A percentile compares a stretch with the other conserved stretches of the same genome.
phyloP scores from a whole-genome alignment of 2,113 vertebrate species.

The Periophthalmodon schlosseri region DNA sequence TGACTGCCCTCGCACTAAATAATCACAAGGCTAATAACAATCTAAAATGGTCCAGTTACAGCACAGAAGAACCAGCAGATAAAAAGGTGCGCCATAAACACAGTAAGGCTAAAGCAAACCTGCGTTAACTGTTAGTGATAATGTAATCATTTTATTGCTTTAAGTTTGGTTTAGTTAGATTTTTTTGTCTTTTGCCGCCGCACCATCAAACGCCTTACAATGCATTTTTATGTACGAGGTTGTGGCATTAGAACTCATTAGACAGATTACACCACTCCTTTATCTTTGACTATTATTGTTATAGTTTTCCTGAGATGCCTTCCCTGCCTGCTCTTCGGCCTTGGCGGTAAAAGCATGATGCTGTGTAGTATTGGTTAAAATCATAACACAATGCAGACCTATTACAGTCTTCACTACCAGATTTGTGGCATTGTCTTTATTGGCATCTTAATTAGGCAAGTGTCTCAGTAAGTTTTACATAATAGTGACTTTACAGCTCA shows the following conservation, averaged over 20 bases:
- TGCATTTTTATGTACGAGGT: slow-evolving; percentile 8
- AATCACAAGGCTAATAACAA: background rate
- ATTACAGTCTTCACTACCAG: slow-evolving; percentile 16
- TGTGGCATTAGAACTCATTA: slow-evolving; percentile 21
- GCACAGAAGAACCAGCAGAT: slow-evolving; percentile 10
- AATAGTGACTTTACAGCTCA: background rate
- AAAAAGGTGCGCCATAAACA: slow-evolving; percentile 20
- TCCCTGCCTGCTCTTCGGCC: slow-evolving; percentile 50
- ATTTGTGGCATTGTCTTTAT: slow-evolving; percentile 34
- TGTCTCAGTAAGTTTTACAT: background rate
- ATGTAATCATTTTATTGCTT: slow-evolving; percentile 34
- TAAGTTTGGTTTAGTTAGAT: background rate
- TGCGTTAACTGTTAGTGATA: slow-evolving; percentile 10
- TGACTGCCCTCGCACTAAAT: background rate
- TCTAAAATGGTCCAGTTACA: background rate
- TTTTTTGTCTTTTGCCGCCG: slow-evolving; percentile 16
- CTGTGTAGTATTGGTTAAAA: slow-evolving; percentile 28
- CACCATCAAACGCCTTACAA: slow-evolving; percentile 10
- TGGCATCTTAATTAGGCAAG: slow-evolving; percentile 40
- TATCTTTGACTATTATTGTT: slow-evolving; percentile 36
- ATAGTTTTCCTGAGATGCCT: slow-evolving; percentile 36
- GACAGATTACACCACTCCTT: slow-evolving; percentile 36
- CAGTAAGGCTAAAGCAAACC: slow-evolving; percentile 5
- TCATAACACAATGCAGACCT: slow-evolving; percentile 45
- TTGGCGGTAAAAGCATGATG: slow-evolving; percentile 22